These are phyloP conservation scores for Tenebrio molitor DNA, from an alignment of 1,140 invertebrate species.

Conservation along the genomic window DNA sequence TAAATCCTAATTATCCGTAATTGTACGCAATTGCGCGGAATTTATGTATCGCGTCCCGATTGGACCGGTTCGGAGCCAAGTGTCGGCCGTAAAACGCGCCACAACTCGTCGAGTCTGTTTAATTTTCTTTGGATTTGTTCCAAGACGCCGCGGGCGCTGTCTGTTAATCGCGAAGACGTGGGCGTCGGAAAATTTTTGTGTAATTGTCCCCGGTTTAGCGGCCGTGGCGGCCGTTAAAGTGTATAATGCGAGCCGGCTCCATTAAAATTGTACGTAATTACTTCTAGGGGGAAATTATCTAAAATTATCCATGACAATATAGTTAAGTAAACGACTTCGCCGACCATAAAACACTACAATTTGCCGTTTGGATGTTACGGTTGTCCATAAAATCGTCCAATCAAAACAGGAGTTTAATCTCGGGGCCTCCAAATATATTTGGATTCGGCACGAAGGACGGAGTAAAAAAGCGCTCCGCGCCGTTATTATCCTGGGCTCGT, in stretches of 20 bases:
- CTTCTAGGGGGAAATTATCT: slow-evolving; percentile 39
- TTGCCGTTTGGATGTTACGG: slow-evolving; percentile 42
- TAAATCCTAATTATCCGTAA: no score
- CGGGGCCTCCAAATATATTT: slow-evolving; percentile 3
- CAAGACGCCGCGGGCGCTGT: neutral
- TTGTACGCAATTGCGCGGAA: no score
- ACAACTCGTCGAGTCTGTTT: no score
- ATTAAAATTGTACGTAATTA: slow-evolving; percentile 46
- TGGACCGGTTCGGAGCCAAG: no score
- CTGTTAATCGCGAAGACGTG: slow-evolving; percentile 10
- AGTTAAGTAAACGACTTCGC: slow-evolving; percentile 37
- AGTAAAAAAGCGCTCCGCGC: neutral
- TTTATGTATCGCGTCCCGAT: no score
- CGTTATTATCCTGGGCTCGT: slow-evolving; percentile 16
- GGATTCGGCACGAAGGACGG: slow-evolving; percentile 37
- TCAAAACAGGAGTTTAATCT: slow-evolving; percentile 42
- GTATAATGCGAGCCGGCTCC: slow-evolving; percentile 28
- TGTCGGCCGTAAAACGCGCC: no score
- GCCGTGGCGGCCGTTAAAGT: slow-evolving; percentile 24
- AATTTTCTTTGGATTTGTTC: slow-evolving; percentile 4
- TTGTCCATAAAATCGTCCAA: slow-evolving; percentile 40
- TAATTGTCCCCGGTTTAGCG: slow-evolving; percentile 30
- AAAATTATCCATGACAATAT: slow-evolving; percentile 42
- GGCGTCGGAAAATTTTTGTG: slow-evolving; percentile 25
- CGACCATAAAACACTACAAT: slow-evolving; percentile 43